Conservation (phyloP, 2,113 vertebrate genomes). For the Polypterus bichir region DNA sequence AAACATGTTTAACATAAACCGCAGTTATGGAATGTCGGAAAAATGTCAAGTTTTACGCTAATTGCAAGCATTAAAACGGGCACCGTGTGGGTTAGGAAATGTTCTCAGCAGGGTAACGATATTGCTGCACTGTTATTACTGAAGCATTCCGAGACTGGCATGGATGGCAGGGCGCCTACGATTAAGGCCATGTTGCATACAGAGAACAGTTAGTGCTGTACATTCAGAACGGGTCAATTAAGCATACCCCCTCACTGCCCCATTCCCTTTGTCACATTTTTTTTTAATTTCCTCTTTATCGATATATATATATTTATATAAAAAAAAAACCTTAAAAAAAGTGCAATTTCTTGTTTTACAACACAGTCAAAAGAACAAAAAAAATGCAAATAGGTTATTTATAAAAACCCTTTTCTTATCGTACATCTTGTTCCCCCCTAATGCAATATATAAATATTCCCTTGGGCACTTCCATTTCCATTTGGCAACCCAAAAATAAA, state of each 20-base stretch:
- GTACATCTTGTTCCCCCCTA: too few species aligned
- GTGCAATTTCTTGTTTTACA: too few species aligned
- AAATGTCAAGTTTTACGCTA: slow-evolving; percentile 16
- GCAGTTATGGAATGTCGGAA: slow-evolving; percentile 58
- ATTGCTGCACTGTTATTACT: slow-evolving; percentile 20
- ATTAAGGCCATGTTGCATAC: slow-evolving; percentile 58
- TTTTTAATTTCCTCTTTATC: too few species aligned
- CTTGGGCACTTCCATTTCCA: slow-evolving; percentile 68
- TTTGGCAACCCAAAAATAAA: slow-evolving; percentile 63
- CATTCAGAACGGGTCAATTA: slow-evolving; percentile 30
- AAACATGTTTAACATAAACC: slow-evolving; percentile 29
- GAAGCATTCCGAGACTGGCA: slow-evolving; percentile 43
- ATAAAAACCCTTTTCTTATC: too few species aligned
- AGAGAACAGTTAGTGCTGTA: slow-evolving; percentile 42
- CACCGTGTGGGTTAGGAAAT: slow-evolving; percentile 20
- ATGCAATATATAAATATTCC: slow-evolving; percentile 9
- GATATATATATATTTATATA: too few species aligned
- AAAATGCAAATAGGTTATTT: too few species aligned
- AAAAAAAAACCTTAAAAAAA: too few species aligned
- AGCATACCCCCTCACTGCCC: slow-evolving; percentile 27
- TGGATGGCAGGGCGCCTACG: slow-evolving; percentile 31
- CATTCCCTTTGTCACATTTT: slow-evolving; percentile 14
- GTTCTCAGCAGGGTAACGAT: slow-evolving; percentile 25
- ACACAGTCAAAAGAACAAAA: too few species aligned
- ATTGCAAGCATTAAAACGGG: slow-evolving; percentile 27